Evolutionary conservation across 1,140 invertebrate genomes (phyloP).

Genomic region (Ostrea denselamellosa): DNA sequence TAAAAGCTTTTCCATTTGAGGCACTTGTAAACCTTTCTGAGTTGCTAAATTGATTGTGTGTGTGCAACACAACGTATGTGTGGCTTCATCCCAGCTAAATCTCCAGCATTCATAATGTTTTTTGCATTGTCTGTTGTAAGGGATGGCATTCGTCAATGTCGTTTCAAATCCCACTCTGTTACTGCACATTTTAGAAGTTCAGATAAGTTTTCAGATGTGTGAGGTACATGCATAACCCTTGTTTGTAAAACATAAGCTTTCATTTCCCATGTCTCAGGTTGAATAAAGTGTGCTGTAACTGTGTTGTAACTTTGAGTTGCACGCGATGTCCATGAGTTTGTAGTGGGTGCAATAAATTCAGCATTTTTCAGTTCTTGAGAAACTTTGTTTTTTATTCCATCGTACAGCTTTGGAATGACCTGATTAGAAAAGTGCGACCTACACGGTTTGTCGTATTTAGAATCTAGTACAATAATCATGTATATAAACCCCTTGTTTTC

Average conservation of each 20-base stretch:
- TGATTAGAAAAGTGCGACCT: conserved; percentile 56
- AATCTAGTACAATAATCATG: conserved; percentile 58
- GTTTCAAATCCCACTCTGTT: conserved; percentile 33
- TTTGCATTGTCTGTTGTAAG: conserved; percentile 40
- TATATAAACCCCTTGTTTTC: conserved; percentile 60
- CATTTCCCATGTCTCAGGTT: conserved; percentile 53
- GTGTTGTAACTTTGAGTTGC: conserved; percentile 62
- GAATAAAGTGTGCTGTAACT: conserved; percentile 65
- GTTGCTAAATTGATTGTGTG: conserved; percentile 42
- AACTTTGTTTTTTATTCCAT: conserved; percentile 43
- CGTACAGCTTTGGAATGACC: conserved; percentile 60
- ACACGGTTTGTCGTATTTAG: conserved; percentile 57
- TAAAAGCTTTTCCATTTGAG: conserved; percentile 11
- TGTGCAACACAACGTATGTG: conserved; percentile 57
- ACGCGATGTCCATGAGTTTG: conserved; percentile 65
- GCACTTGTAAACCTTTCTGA: conserved; percentile 39
- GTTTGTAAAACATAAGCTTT: conserved; percentile 56
- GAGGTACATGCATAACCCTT: conserved; percentile 50
- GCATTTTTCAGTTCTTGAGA: conserved; percentile 35
- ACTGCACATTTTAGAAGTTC: conserved; percentile 49
- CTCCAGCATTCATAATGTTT: conserved; percentile 35
- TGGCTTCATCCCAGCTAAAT: conserved; percentile 37
- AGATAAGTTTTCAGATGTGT: conserved; percentile 56
- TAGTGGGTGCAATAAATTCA: conserved; percentile 57
- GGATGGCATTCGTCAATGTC: not conserved